phyloP scores from a whole-genome alignment of 2,888 invertebrate species.

The Cremastobaeus sp. region DNA sequence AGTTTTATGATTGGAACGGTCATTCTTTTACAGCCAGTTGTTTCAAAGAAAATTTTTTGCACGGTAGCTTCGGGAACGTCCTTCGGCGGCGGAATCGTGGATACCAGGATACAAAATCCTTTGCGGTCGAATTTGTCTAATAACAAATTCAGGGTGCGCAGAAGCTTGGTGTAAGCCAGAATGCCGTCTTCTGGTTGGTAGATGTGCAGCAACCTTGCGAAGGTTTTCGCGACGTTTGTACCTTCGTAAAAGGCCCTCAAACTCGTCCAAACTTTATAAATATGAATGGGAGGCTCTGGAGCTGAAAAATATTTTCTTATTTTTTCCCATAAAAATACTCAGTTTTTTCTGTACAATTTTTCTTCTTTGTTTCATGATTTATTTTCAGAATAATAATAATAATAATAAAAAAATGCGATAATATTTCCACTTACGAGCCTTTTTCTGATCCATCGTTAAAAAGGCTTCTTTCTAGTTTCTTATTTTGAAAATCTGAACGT shows the following conservation, averaged over 20 bases:
- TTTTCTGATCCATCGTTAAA: neutral
- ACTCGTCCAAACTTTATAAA: slow-evolving; percentile 64
- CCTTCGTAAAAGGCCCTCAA: slow-evolving; percentile 65
- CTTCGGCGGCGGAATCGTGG: slow-evolving; percentile 68
- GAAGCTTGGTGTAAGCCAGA: slow-evolving; percentile 66
- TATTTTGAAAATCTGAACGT: slow-evolving; percentile 2
- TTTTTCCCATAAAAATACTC: too few species aligned
- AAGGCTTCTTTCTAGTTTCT: neutral
- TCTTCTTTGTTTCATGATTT: neutral
- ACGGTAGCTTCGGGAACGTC: slow-evolving; percentile 63
- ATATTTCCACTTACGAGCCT: slow-evolving; percentile 3
- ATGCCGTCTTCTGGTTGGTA: slow-evolving; percentile 72
- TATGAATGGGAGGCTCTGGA: slow-evolving; percentile 3
- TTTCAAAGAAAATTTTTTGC: slow-evolving; percentile 66
- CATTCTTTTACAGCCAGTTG: slow-evolving; percentile 65
- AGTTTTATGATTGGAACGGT: slow-evolving; percentile 63
- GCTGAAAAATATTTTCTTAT: slow-evolving; percentile 16
- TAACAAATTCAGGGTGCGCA: slow-evolving; percentile 66
- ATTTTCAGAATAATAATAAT: too few species aligned
- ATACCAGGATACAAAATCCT: slow-evolving; percentile 66
- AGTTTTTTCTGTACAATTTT: neutral
- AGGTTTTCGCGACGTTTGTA: slow-evolving; percentile 65
- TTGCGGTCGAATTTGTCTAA: slow-evolving; percentile 66
- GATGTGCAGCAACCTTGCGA: slow-evolving; percentile 68
- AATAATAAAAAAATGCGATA: neutral